These are phyloP conservation scores for Orussus abietinus DNA, from an alignment of 1,140 invertebrate genomes.

Conservation along the genomic window DNA sequence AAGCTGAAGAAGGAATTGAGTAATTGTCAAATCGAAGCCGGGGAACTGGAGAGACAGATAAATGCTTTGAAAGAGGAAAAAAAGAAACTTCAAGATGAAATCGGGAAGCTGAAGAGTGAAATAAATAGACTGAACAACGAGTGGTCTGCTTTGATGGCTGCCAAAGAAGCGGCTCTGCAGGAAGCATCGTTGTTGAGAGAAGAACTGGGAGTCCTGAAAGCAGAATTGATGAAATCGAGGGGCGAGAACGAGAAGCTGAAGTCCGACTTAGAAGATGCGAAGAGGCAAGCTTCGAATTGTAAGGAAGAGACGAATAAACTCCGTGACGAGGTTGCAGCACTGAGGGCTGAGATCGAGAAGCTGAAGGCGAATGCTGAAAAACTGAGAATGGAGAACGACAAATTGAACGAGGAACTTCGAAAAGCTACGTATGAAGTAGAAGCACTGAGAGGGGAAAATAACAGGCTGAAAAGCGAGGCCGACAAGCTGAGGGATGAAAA, in stretches of 20 bases:
- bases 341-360: conserved; percentile 12
- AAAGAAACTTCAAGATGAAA: conserved; percentile 18
- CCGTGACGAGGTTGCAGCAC: conserved; percentile 16
- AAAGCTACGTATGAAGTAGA: conserved; percentile 2
- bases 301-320: conserved; percentile 11
- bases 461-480: conserved; percentile 14
- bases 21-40: conserved; percentile 23
- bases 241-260: conserved; percentile 17
- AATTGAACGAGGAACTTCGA: not conserved
- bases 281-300: conserved; percentile 2
- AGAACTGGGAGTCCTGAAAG: conserved; percentile 22
- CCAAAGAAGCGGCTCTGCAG: conserved; percentile 9
- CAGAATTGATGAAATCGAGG: conserved; percentile 22
- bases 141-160: conserved; percentile 12
- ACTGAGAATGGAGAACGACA: conserved; percentile 15
- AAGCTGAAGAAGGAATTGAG: conserved; percentile 21
- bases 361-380: conserved; percentile 12
- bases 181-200: conserved; percentile 11
- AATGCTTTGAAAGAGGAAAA: conserved; percentile 21
- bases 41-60: conserved; percentile 15
- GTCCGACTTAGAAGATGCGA: conserved; percentile 3
- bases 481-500: conserved; percentile 20
- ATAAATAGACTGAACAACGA: conserved; percentile 9
- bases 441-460: conserved; percentile 11
- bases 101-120: conserved; percentile 12